Evolutionary conservation across 2,113 vertebrate species (phyloP).

Genomic region (Scomber colias): DNA sequence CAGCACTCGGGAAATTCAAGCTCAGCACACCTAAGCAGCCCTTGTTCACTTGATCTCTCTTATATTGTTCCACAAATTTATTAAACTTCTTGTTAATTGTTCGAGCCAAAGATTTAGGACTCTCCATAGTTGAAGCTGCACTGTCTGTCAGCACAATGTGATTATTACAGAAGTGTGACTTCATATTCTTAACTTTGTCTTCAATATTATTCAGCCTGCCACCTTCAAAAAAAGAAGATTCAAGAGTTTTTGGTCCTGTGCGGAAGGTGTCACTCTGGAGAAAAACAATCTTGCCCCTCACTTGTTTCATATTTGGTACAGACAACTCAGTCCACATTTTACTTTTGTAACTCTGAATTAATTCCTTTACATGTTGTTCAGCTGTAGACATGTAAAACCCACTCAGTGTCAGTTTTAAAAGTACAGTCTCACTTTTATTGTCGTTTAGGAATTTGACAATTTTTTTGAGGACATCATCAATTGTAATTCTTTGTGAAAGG

Average conservation of each 20-base stretch:
- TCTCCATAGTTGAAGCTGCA: fast-evolving
- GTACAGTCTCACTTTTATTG: conserved; percentile 60
- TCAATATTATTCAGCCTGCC: conserved; percentile 29
- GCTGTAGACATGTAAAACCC: not conserved
- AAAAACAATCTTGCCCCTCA: conserved; percentile 74
- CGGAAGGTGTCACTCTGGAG: conserved; percentile 55
- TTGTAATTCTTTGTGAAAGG: not conserved
- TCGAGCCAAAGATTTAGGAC: not conserved
- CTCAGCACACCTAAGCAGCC: conserved; percentile 74
- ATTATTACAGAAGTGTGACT: conserved; percentile 42
- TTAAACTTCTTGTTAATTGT: conserved; percentile 49
- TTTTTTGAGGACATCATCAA: conserved; percentile 46
- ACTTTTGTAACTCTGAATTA: not conserved
- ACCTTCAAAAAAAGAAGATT: conserved; percentile 36
- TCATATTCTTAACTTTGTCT: conserved; percentile 5
- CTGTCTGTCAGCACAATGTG: conserved; percentile 54
- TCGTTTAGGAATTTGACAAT: conserved; percentile 50
- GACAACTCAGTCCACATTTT: conserved; percentile 35
- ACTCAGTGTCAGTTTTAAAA: conserved; percentile 66
- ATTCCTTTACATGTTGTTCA: fast-evolving
- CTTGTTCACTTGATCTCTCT: not conserved
- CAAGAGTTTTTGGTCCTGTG: conserved; percentile 25
- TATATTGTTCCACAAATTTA: conserved; percentile 26
- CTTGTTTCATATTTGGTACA: conserved; percentile 62
- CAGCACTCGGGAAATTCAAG: conserved; percentile 67